Evolutionary conservation across 92 coral and sea anemone genomes (phyloP), one percentile per base, ranked within the genome.

Genomic region (Epizoanthus stellaris): DNA sequence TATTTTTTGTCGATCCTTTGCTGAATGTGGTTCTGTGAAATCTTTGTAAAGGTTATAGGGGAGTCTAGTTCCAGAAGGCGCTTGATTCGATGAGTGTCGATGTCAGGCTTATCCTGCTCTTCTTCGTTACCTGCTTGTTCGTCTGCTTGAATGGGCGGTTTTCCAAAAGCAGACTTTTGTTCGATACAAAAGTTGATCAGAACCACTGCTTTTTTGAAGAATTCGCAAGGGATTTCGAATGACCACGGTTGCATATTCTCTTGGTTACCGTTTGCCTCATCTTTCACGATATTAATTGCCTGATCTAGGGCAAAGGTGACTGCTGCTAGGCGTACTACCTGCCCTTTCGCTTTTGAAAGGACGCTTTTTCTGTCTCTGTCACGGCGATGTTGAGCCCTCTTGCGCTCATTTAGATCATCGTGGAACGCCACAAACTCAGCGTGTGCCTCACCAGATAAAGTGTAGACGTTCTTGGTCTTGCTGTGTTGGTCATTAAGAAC

Each of bases 331-430:
- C 76, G 61, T 62, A 60, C 65, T 40, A 75, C 88, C 47, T 75
- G 88, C 59, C 88, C 83, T 70, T 85, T 85, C n/a, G 76, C 88
- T 85, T 85, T 85, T 14, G 88, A 85, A 36, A 85, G 64, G 16
- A 54, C 72, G 62, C 88, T 85, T 85, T 85, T 85, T 71, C 88
- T 57, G 72, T 85, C 76, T 85, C 56, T 76, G 38, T 85, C 88
- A 10, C 82, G 72, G 47, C 57, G 81, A 43, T 75, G 25, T 23
- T 23, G 25, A 23, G 25, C 25, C 25, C 25, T 23, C 25, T 23
- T 23, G 25, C 25, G 25, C 25, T 23, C 25, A 23, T 23, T 23
- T 23, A 23, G 25, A 23, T 23, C 25, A 23, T 23, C 25, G 25
- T 23, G 25, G 25, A 23, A 23, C 25, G 25, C 25, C 25, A 23